Percentiles rank a stretch among this genome's conserved stretches.
phyloP scores from a whole-genome alignment of 2,888 invertebrate species.

The Drosophila picticornis region DNA sequence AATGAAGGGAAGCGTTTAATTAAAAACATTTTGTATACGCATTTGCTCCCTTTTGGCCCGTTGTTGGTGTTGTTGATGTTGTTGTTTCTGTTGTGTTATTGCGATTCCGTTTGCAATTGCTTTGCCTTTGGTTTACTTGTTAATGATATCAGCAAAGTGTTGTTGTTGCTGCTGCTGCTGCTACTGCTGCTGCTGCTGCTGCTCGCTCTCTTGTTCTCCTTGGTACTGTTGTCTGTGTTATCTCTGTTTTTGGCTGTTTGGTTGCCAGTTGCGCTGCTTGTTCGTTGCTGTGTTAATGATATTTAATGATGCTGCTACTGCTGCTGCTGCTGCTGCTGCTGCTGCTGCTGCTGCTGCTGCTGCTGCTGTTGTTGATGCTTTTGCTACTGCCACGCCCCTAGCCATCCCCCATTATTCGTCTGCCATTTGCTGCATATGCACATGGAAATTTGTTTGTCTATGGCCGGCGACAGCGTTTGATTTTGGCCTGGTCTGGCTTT shows the following conservation, averaged over 20 bases:
- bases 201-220: slow-evolving; percentile 20
- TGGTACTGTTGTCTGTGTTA: slow-evolving; percentile 21
- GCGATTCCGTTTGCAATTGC: slow-evolving; percentile 76
- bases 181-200: background rate
- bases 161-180: slow-evolving; percentile 43
- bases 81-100: slow-evolving; percentile 63
- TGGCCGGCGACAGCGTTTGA: slow-evolving; percentile 65
- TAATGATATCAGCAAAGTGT: slow-evolving; percentile 75
- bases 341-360: slow-evolving; percentile 65
- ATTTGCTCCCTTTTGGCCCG: slow-evolving; percentile 70
- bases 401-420: slow-evolving; percentile 6
- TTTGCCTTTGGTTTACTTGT: slow-evolving; percentile 64
- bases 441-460: slow-evolving; percentile 76
- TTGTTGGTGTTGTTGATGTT: slow-evolving; percentile 25
- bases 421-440: slow-evolving; percentile 63
- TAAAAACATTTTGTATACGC: slow-evolving; percentile 83
- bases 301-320: slow-evolving; percentile 78
- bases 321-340: slow-evolving; percentile 36
- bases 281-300: slow-evolving; percentile 80
- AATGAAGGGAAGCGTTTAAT: slow-evolving; percentile 79
- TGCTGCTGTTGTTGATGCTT: slow-evolving; percentile 23
- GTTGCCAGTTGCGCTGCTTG: slow-evolving; percentile 61
- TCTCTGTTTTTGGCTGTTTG: slow-evolving; percentile 52
- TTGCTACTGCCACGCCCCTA: slow-evolving; percentile 30
- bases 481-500: slow-evolving; percentile 64